Evolutionary conservation across 1,140 invertebrate species (phyloP), one percentile per base, ranked within the genome.

Genomic region (Drosophila albomicans): DNA sequence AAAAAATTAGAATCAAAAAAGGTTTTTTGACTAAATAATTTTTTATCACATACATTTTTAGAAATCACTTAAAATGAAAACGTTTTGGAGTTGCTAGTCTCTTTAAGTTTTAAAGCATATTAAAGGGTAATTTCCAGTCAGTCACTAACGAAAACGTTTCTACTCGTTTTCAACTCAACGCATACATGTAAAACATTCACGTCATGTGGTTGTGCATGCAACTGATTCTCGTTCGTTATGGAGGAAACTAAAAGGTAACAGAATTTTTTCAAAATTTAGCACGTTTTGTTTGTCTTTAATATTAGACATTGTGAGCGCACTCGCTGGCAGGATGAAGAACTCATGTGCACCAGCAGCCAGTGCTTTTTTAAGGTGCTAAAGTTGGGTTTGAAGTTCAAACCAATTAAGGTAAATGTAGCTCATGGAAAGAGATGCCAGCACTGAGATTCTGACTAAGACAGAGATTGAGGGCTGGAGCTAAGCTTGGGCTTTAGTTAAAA

Each of bases 241-340:
- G 1, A 6, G n/a, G 32, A 35, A 16, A 13, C 32, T 16, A 56
- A 46, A 5, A n/a, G 3, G 20, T 13, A 15, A 11, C 38, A 51
- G n/a, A 65, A 72, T 46, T 15, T 65, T 70, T 63, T 32, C 10
- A n/a, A 51, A 71, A 69, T 71, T 81, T 51, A 52, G 63, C 79
- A 85, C 75, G 54, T 78, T 75, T 56, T 81, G 82, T 85, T 78
- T 81, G 46, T 75, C 49, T 68, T 78, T 59, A 59, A 80, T 74
- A 80, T 81, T 76, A 63, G 48, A 41, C 32, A 43, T 25, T 30
- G 63, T 35, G 59, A 56, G n/a, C 2, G 46, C 11, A 45, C 20
- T 59, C 35, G 35, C 8, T 38, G 35, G 7, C 51, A 25, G 35
- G 30, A n/a, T 38, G 25, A 30, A 7, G 5, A 16, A 6, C 20